Evolutionary conservation across 2,797 vertebrate species (phyloP), one percentile per base, ranked within the genome.

Genomic region (Malacoctenus gilli): DNA sequence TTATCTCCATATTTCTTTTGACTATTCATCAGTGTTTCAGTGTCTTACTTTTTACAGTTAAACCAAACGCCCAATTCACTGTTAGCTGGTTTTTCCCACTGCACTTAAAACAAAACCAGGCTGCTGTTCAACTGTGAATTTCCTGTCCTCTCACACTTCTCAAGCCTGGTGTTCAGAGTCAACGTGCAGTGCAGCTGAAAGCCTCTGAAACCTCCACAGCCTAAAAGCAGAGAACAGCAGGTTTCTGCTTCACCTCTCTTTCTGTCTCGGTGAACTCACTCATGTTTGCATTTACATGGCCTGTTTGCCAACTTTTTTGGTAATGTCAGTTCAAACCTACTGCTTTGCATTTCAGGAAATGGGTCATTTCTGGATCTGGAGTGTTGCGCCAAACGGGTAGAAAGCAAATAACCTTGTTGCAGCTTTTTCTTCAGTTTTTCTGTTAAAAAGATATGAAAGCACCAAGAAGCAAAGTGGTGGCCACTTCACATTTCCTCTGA

Each of bases 341-440:
- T 67, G 31, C n/a, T 80, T 85, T 84, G 72, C 78, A 75, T 80
- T 41, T 22, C 68, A 78, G 73, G 65, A 84, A 77, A 64, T 41
- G 43, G 38, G 19, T 34, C 7, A 4, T 77, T 73, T 70, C 54
- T 64, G 15, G 15, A 25, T 65, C 21, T 46, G 11, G 3, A 15
- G 14, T 2, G 5, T 60, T 22, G 23, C 3, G 3, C 43, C 56
- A 1, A 16, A 32, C 14, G 48, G 1, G 31, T 40, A 15, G 20
- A 22, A 10, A 14, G 1, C 38, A 36, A 38, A 23, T 12, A 8
- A 23, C 3, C 16, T 1, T 19, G 28, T 59, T 5, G 20, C 8
- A 13, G 1, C n/a, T 11, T 41, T 28, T 14, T 4, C 40, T 12
- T 25, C 2, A 31, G 8, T 21, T n/a, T n/a, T n/a, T n/a, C n/a